Evolutionary conservation across 2,888 invertebrate genomes (phyloP).

Genomic region (Plebejus anna): DNA sequence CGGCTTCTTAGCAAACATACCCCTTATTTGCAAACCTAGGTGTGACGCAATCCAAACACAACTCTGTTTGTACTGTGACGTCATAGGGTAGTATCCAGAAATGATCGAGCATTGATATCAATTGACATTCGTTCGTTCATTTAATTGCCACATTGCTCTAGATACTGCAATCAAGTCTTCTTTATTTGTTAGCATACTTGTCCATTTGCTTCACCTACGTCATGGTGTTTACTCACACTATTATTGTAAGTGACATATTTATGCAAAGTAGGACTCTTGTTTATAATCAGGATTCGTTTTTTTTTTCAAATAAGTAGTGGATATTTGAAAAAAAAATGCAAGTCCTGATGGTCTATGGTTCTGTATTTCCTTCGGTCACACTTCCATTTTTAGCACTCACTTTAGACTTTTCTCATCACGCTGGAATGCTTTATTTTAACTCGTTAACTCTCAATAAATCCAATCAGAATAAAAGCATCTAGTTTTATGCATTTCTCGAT

Average conservation of each 20-base stretch:
- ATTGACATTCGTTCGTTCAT: conserved; percentile 19
- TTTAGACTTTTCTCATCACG: not conserved
- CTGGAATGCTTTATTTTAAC: not conserved
- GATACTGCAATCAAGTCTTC: conserved; percentile 17
- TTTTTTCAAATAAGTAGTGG: not conserved
- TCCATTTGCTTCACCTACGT: conserved; percentile 5
- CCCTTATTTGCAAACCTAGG: conserved; percentile 21
- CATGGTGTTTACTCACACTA: not conserved
- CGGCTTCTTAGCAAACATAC: not conserved
- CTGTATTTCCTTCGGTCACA: not conserved
- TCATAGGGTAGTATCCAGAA: conserved; percentile 8
- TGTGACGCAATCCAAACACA: conserved; percentile 18
- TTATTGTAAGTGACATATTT: not conserved
- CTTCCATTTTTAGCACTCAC: not conserved
- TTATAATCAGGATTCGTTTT: not conserved
- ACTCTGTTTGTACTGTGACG: not conserved
- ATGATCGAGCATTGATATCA: not conserved
- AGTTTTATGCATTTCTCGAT: too few species aligned
- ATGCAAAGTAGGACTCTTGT: not conserved
- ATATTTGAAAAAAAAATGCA: too few species aligned
- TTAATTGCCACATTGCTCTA: conserved; percentile 13
- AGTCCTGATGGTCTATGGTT: not conserved
- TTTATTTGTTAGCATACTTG: conserved; percentile 5
- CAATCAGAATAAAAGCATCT: not conserved
- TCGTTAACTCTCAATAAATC: not conserved